Conservation (phyloP, 2,797 vertebrate species). For the Ispidina lecontei region DNA sequence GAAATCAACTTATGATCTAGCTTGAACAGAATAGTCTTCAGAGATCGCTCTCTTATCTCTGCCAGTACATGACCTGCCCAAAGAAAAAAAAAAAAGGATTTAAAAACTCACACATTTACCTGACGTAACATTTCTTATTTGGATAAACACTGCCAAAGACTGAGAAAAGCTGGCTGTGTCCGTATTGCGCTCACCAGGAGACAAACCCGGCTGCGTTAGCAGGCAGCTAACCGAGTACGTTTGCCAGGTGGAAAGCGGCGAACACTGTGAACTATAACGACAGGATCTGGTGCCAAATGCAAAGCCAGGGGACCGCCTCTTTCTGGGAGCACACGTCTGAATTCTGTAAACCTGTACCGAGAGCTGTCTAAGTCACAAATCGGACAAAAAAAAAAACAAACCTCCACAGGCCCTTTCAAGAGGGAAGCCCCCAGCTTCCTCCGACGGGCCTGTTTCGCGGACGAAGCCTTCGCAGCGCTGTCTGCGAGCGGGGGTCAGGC, state of each 20-base stretch:
- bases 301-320: neutral
- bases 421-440: neutral
- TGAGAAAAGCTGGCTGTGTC: neutral
- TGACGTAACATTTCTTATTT: neutral
- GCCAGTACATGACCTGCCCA: slow-evolving; percentile 87
- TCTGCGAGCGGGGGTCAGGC: neutral
- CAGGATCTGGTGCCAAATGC: neutral
- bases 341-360: neutral
- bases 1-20: slow-evolving; percentile 87
- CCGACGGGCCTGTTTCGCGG: neutral
- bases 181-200: neutral
- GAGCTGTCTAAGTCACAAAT: too few species aligned
- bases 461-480: neutral
- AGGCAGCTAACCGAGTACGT: neutral
- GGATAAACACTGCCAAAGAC: neutral
- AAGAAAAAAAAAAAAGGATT: neutral
- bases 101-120: neutral
- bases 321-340: neutral
- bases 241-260: rapidly evolving
- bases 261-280: rapidly evolving
- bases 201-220: neutral
- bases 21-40: slow-evolving; percentile 88
- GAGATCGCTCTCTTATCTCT: slow-evolving; percentile 92
- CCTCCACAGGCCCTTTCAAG: rapidly evolving
- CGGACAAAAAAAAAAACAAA: rapidly evolving